Evolutionary conservation across 1,140 invertebrate genomes (phyloP).

Genomic region (Tribolium madens): DNA sequence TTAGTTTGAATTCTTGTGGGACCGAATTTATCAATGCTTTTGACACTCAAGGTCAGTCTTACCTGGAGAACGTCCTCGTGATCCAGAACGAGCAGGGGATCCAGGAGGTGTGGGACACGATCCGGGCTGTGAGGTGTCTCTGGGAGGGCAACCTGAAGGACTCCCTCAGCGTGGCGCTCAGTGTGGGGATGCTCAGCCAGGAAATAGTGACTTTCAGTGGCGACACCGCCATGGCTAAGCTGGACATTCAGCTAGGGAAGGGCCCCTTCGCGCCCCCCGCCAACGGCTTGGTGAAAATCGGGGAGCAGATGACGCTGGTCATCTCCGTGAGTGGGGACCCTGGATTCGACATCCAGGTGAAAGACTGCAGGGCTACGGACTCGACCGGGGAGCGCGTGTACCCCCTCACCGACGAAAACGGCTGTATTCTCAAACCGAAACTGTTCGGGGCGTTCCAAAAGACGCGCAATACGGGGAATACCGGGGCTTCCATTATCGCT

Average conservation of each 20-base stretch:
- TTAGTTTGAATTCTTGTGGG: slow-evolving; percentile 82
- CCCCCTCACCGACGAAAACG: slow-evolving; percentile 79
- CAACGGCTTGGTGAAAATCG: slow-evolving; percentile 84
- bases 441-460: slow-evolving; percentile 86
- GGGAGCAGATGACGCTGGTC: slow-evolving; percentile 85
- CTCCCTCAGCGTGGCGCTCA: slow-evolving; percentile 78
- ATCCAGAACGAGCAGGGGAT: slow-evolving; percentile 84
- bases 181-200: slow-evolving; percentile 84
- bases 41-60: slow-evolving; percentile 79
- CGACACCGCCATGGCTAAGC: slow-evolving; percentile 82
- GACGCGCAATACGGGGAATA: slow-evolving; percentile 78
- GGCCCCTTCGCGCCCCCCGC: slow-evolving; percentile 83
- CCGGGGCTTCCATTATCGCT: slow-evolving; percentile 81
- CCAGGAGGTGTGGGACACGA: slow-evolving; percentile 86
- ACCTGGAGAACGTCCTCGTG: slow-evolving; percentile 84
- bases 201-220: slow-evolving; percentile 86
- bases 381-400: slow-evolving; percentile 74
- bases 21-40: slow-evolving; percentile 85
- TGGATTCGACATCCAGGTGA: slow-evolving; percentile 82
- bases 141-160: slow-evolving; percentile 87
- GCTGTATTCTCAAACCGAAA: slow-evolving; percentile 86
- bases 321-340: slow-evolving; percentile 84
- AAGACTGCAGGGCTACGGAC: slow-evolving; percentile 83
- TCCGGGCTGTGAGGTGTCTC: slow-evolving; percentile 81
- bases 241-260: slow-evolving; percentile 84